Percentiles rank a stretch among this genome's conserved stretches.
Conservation (phyloP, 2,797 vertebrate genomes). For the Percopsis omiscomaycus region DNA sequence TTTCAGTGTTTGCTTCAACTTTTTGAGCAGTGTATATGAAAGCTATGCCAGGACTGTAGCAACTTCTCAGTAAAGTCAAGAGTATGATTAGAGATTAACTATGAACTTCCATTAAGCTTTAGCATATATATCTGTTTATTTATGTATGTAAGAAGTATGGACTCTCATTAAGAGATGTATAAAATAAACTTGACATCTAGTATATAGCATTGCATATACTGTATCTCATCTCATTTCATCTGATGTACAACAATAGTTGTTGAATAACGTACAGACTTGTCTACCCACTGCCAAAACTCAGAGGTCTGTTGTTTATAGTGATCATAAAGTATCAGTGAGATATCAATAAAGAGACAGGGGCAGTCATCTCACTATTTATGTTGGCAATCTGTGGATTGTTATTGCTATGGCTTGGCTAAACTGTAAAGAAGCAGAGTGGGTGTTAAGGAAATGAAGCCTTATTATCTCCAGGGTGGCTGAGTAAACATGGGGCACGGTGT, state of each 20-base stretch:
- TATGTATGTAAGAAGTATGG: background rate
- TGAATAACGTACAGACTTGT: slow-evolving; percentile 13
- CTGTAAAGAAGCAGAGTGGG: slow-evolving; percentile 45
- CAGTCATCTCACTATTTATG: slow-evolving; percentile 30
- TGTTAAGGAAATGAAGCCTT: slow-evolving; percentile 45
- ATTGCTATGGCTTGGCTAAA: slow-evolving; percentile 18
- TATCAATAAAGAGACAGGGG: slow-evolving; percentile 5
- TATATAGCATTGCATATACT: too few species aligned
- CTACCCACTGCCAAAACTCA: background rate
- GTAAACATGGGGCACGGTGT: slow-evolving; percentile 31
- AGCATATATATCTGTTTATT: slow-evolving; percentile 2
- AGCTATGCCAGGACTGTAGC: slow-evolving; percentile 41
- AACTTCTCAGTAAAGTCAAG: background rate
- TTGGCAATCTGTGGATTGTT: slow-evolving; percentile 29
- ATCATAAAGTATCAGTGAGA: background rate
- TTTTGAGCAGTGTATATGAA: background rate
- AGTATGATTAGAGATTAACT: too few species aligned
- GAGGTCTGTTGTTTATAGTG: background rate
- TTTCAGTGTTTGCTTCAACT: too few species aligned
- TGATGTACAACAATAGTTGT: too few species aligned
- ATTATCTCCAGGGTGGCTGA: slow-evolving; percentile 37
- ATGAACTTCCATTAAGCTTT: too few species aligned
- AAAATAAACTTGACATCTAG: too few species aligned
- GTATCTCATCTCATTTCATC: too few species aligned
- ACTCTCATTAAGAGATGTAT: too few species aligned